These are phyloP conservation scores for Rhabditoides inermis DNA, from an alignment of 2,888 invertebrate genomes.

Conservation along the genomic window DNA sequence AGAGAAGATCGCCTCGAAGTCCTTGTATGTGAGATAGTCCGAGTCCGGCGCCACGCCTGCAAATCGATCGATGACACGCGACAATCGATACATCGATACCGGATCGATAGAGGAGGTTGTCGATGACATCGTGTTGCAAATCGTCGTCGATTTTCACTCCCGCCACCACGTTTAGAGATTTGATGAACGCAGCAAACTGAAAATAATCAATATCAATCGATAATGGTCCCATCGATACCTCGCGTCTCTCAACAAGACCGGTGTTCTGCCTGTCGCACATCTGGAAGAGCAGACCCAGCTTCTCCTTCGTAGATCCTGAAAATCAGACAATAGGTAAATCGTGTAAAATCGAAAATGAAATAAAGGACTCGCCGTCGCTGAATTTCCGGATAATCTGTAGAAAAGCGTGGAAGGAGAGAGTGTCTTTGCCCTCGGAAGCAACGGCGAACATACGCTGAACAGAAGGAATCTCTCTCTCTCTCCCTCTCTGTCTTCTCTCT, in stretches of 20 bases:
- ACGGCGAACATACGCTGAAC: slow-evolving; percentile 96
- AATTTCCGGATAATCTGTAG: slow-evolving; percentile 65
- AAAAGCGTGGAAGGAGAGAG: slow-evolving; percentile 84
- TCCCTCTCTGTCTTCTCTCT: too few relatives aligned
- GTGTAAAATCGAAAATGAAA: not conserved
- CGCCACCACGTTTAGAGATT: slow-evolving; percentile 45
- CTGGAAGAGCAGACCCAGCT: slow-evolving; percentile 79
- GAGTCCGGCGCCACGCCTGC: slow-evolving; percentile 30
- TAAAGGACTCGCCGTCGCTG: slow-evolving; percentile 17
- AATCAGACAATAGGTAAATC: not conserved
- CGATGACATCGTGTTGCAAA: slow-evolving; percentile 25
- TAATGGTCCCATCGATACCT: too few relatives aligned
- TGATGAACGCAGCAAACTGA: slow-evolving; percentile 80
- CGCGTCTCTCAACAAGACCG: slow-evolving; percentile 84
- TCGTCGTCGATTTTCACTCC: slow-evolving; percentile 42
- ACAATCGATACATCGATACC: slow-evolving; percentile 10
- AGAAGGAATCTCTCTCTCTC: too few relatives aligned
- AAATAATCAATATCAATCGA: too few relatives aligned
- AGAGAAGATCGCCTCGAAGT: slow-evolving; percentile 46
- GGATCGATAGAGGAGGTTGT: slow-evolving; percentile 19
- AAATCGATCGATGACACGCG: not conserved
- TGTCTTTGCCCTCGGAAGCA: slow-evolving; percentile 69
- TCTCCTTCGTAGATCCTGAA: slow-evolving; percentile 6
- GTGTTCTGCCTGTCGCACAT: slow-evolving; percentile 93
- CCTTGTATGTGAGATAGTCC: slow-evolving; percentile 34